Percentiles rank a stretch among this genome's conserved stretches.
These are phyloP conservation scores for Liasis olivaceus DNA, from an alignment of 2,797 vertebrate genomes.

Conservation along the genomic window DNA sequence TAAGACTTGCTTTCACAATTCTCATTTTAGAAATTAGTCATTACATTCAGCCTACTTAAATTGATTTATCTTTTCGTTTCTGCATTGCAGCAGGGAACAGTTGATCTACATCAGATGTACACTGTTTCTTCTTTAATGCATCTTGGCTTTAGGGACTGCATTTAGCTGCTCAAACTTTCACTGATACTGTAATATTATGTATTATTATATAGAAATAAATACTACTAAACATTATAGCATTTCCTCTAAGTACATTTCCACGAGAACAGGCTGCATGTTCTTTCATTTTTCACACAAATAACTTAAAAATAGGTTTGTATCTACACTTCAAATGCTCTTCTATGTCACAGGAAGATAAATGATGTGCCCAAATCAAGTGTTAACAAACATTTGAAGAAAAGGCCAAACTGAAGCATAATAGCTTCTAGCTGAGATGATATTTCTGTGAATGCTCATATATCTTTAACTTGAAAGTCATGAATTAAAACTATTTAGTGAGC, in stretches of 20 bases:
- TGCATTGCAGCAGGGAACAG: not conserved
- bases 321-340: constrained; percentile 4
- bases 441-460: constrained; percentile 48
- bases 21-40: not conserved
- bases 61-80: not conserved
- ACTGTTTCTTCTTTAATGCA: not conserved
- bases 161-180: not conserved
- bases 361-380: constrained; percentile 51
- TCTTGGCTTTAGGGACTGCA: not conserved
- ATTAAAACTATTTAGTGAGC: constrained; percentile 66
- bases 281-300: not conserved
- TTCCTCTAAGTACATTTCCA: not conserved
- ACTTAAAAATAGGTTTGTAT: constrained; percentile 6
- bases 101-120: not conserved
- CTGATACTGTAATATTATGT: not conserved
- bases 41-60: not conserved
- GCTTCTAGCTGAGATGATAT: constrained; percentile 56
- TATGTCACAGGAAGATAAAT: constrained; percentile 21
- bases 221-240: not conserved
- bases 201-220: not conserved
- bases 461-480: constrained; percentile 55
- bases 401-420: constrained; percentile 62
- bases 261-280: not conserved
- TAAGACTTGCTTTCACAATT: not conserved
- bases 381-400: constrained; percentile 42